phyloP scores from a whole-genome alignment of 2,797 vertebrate genomes.

The Mormyrus hasselquistii region DNA sequence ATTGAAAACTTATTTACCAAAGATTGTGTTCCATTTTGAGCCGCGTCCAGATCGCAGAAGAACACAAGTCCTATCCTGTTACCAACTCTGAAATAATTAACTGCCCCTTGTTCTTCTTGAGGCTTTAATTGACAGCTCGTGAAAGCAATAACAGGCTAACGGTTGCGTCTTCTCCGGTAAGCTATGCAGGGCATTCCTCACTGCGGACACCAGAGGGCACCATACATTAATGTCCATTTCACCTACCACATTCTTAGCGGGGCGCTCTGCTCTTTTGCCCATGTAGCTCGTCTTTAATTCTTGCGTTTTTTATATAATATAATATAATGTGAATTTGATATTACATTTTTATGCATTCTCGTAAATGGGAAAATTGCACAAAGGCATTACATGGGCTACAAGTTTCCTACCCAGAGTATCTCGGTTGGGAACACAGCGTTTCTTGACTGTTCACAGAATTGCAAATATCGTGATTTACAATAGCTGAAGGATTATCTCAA shows the following conservation, averaged over 20 bases:
- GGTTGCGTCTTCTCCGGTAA: conserved; percentile 18
- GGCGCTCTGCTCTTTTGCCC: background rate
- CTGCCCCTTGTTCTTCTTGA: background rate
- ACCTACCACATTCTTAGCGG: background rate
- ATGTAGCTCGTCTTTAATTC: background rate
- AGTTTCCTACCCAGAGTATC: background rate
- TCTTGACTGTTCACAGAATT: conserved; percentile 29
- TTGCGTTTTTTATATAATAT: background rate
- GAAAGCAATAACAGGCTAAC: conserved; percentile 46
- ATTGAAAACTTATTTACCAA: conserved; percentile 12
- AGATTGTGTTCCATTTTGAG: background rate
- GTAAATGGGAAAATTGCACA: background rate
- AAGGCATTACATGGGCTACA: background rate
- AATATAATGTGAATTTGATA: background rate
- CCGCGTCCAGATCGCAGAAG: background rate
- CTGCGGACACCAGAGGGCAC: conserved; percentile 58
- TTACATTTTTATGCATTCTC: background rate
- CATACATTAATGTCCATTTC: conserved; percentile 37
- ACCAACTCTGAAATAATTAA: conserved; percentile 4
- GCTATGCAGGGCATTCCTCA: background rate
- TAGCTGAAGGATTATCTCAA: conserved; percentile 43
- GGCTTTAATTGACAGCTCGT: conserved; percentile 44
- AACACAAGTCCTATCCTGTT: background rate
- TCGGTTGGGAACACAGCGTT: conserved; percentile 19
- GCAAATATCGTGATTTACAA: conserved; percentile 13